Base-by-base conservation (phyloP, 2,113 vertebrate species). In the Callipepla californica region DNA sequence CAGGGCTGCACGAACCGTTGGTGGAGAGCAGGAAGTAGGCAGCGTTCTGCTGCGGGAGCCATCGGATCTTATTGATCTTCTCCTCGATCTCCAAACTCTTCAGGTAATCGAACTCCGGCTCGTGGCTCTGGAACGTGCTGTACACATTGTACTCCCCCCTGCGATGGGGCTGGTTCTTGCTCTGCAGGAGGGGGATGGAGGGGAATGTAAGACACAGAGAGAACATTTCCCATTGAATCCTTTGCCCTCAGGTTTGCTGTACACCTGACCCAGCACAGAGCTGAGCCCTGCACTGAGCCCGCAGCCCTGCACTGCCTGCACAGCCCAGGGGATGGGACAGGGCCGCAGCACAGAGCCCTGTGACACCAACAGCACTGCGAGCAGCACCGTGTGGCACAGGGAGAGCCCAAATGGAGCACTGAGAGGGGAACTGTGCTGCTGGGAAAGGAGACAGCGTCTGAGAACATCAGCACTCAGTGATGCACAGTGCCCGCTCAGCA, bases 91-190 rank as follows among this genome's bases (percentile, higher is more conserved):
- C 99, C 97, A 99, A 96, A 91, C 99, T 99, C 98, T 99, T 99
- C 98, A 99, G 98, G 98, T 99, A 99, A 98, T 99, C 99, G 96
- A 99, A 99, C 98, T 99, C 99, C 0, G 99, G 99, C 97, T 99
- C 99, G 89, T 99, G 99, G 97, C 99, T 99, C 98, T 99, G 99
- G 98, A 99, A 99, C 97, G 99, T 99, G 98, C 99, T 99, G 98
- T 99, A 99, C 98, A 99, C 99, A 97, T 99, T 99, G 98, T 99
- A 99, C 97, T 99, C 99, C 91, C 99, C 99, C 95, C 99, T 83
- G 73, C 99, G 98, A 78, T 99, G 99, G 92, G 99, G 98, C 96
- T 99, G 98, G 94, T 98, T 99, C 97, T 99, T 99, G 98, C 98
- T 99, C 99, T 99, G 97, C 18, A 11, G 81, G 38, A 10, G 78